A percentile compares a stretch with the other conserved stretches of the same genome.
phyloP scores from a whole-genome alignment of 2,888 invertebrate species.

The Hipparchia semele region DNA sequence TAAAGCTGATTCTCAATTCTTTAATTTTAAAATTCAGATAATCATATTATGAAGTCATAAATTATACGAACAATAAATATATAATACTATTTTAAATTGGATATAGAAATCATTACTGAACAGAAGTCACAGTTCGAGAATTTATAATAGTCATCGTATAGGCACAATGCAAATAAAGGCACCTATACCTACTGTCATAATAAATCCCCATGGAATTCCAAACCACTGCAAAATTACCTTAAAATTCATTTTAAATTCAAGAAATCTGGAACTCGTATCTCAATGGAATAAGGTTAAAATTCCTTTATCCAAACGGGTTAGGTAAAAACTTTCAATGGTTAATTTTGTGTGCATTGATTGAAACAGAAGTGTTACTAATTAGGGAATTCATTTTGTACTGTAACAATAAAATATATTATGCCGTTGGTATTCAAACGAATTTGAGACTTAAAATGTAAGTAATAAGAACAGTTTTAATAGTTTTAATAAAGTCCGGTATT shows the following conservation, averaged over 20 bases:
- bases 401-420: background rate
- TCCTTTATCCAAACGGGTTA: slow-evolving; percentile 30
- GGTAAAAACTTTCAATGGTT: slow-evolving; percentile 18
- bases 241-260: slow-evolving; percentile 30
- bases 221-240: slow-evolving; percentile 37
- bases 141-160: slow-evolving; percentile 37
- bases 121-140: slow-evolving; percentile 36
- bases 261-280: slow-evolving; percentile 34
- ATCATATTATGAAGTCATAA: slow-evolving; percentile 30
- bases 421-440: background rate
- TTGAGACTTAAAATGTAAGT: background rate
- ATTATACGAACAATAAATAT: slow-evolving; percentile 13
- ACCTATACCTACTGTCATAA: slow-evolving; percentile 35
- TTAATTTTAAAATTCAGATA: background rate
- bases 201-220: slow-evolving; percentile 44
- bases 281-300: slow-evolving; percentile 40
- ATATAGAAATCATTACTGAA: slow-evolving; percentile 32
- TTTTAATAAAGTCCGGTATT: background rate
- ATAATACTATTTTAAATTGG: slow-evolving; percentile 8
- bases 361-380: slow-evolving; percentile 44
- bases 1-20: background rate
- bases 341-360: slow-evolving; percentile 31
- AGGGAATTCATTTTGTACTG: slow-evolving; percentile 33
- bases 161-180: slow-evolving; percentile 31
- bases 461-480: background rate